phyloP scores from a whole-genome alignment of 2,888 invertebrate species.

The Eucriotettix oculatus region DNA sequence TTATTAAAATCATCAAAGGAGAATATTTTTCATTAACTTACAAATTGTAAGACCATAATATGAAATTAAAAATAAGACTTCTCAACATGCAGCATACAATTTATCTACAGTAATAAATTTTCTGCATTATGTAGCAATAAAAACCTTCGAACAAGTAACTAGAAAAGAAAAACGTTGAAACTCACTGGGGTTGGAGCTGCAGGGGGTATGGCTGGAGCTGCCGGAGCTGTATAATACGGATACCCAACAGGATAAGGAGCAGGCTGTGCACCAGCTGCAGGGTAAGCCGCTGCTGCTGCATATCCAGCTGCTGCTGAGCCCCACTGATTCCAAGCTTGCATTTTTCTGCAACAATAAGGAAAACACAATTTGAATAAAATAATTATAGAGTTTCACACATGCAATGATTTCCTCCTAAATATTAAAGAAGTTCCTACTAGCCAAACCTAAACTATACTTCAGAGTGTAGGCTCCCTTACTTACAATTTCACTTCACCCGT shows the following conservation, averaged over 20 bases:
- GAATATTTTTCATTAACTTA: too few relatives aligned
- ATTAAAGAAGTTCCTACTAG: not conserved
- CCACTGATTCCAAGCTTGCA: conserved; percentile 14
- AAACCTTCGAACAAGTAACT: too few relatives aligned
- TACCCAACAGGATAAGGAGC: conserved; percentile 5
- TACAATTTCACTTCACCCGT: too few relatives aligned
- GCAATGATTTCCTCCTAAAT: not conserved
- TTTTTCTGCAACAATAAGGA: not conserved
- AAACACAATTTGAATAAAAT: too few relatives aligned
- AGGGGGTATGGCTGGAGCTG: conserved; percentile 5
- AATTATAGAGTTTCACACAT: not conserved
- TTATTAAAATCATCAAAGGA: too few relatives aligned
- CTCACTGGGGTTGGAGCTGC: conserved; percentile 8
- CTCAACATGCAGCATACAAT: too few relatives aligned
- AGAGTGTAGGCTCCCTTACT: too few relatives aligned
- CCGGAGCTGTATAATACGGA: conserved; percentile 8
- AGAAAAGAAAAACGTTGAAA: not conserved
- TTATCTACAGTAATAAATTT: too few relatives aligned
- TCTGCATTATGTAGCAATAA: too few relatives aligned
- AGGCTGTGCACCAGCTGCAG: conserved; percentile 2
- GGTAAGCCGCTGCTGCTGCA: conserved; percentile 3
- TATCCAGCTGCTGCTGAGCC: conserved; percentile 1
- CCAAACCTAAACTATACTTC: too few relatives aligned
- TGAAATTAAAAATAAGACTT: too few relatives aligned
- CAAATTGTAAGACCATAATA: too few relatives aligned